These are phyloP conservation scores for Corvus moneduloides DNA, from an alignment of 2,113 vertebrate genomes.

Conservation along the genomic window DNA sequence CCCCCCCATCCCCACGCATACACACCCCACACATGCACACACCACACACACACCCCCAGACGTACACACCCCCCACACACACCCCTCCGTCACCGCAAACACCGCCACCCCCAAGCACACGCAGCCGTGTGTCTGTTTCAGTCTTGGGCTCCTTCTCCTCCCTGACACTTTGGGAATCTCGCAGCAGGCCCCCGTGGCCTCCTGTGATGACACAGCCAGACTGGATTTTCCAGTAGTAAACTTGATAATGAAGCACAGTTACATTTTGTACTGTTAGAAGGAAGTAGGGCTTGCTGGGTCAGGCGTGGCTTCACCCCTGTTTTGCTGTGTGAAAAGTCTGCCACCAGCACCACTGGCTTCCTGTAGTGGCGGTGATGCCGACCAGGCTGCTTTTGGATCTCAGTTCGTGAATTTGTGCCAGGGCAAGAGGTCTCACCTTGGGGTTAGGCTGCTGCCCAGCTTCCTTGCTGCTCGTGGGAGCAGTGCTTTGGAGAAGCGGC, in stretches of 20 bases:
- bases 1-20: not conserved
- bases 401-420: accelerated
- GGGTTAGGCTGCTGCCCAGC: not conserved
- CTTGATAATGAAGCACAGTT: too few species aligned
- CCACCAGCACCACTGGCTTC: accelerated
- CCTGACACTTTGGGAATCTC: accelerated
- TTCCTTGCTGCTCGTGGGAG: not conserved
- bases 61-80: not conserved
- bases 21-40: not conserved
- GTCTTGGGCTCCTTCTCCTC: not conserved
- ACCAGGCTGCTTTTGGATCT: not conserved
- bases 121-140: accelerated
- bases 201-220: not conserved
- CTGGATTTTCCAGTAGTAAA: not conserved
- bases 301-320: accelerated
- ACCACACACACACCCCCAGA: too few species aligned
- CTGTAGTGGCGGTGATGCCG: accelerated
- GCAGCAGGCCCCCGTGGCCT: not conserved
- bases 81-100: not conserved
- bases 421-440: not conserved
- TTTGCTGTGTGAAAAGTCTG: not conserved
- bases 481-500: not conserved
- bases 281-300: too few species aligned
- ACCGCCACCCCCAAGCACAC: too few species aligned
- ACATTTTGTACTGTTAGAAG: accelerated